Conservation (phyloP, 2,888 invertebrate genomes). For the Taphrorychus bicolor region DNA sequence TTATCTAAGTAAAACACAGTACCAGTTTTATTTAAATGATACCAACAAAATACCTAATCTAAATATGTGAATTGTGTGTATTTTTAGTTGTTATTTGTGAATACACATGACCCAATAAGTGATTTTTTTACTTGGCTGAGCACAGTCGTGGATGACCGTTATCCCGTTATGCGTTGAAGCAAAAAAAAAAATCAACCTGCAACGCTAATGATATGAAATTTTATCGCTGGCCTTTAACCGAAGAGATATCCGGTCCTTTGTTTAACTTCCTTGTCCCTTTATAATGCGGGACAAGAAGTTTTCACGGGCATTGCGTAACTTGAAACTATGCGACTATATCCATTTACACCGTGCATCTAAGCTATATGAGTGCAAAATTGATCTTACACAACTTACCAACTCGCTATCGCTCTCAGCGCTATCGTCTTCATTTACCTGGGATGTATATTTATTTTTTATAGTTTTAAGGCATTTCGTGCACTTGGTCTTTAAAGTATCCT, state of each 20-base stretch:
- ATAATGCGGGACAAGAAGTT: background rate
- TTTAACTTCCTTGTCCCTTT: background rate
- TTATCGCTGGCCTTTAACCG: slow-evolving; percentile 2
- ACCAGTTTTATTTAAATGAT: no score
- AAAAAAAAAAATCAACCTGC: slow-evolving; percentile 10
- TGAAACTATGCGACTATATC: no score
- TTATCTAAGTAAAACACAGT: no score
- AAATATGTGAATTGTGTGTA: background rate
- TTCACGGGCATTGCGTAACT: no score
- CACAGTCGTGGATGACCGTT: slow-evolving; percentile 1
- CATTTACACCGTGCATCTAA: no score
- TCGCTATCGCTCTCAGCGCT: slow-evolving; percentile 71
- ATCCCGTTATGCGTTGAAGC: slow-evolving; percentile 15
- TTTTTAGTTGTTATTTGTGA: background rate
- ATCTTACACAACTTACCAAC: slow-evolving; percentile 67
- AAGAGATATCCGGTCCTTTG: slow-evolving; percentile 2
- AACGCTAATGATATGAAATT: slow-evolving; percentile 8
- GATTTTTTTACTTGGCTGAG: background rate
- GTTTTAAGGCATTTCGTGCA: slow-evolving; percentile 63
- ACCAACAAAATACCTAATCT: no score
- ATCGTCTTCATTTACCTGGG: slow-evolving; percentile 60
- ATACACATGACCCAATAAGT: background rate
- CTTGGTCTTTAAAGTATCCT: slow-evolving; percentile 68
- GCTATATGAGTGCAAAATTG: no score
- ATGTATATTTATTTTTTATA: slow-evolving; percentile 64